A percentile compares a stretch with the other conserved stretches of the same genome.
These are phyloP conservation scores for Chunga burmeisteri DNA, from an alignment of 2,113 vertebrate species.

Conservation along the genomic window DNA sequence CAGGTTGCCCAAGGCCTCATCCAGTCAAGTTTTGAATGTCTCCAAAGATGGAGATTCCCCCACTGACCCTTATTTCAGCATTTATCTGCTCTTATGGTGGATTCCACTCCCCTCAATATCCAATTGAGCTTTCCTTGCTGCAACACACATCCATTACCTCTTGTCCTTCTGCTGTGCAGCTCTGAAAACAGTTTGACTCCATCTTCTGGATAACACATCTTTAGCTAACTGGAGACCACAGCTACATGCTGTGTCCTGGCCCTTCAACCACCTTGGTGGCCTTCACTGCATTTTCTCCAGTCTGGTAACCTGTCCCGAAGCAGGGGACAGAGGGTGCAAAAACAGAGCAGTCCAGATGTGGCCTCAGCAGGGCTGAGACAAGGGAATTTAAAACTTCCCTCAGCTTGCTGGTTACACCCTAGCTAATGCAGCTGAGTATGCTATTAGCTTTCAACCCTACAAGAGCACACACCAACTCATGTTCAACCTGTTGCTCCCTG, in stretches of 20 bases:
- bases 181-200: background rate
- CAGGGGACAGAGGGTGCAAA: background rate
- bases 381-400: background rate
- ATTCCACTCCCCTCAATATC: background rate
- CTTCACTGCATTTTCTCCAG: background rate
- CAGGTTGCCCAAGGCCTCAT: background rate
- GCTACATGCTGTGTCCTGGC: background rate
- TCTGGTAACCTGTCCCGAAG: background rate
- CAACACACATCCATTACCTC: background rate
- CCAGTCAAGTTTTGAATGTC: background rate
- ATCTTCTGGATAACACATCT: background rate
- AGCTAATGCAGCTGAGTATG: background rate
- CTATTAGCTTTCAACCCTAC: background rate
- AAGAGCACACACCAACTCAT: accelerated
- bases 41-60: background rate
- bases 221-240: background rate
- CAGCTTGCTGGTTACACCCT: background rate
- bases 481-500: accelerated
- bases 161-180: background rate
- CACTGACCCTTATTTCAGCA: background rate
- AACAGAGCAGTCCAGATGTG: background rate
- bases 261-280: background rate
- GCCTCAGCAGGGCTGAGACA: background rate
- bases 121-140: background rate
- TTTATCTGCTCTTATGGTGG: accelerated